Conservation (phyloP, 2,113 vertebrate species). For the Atractosteus spatula region DNA sequence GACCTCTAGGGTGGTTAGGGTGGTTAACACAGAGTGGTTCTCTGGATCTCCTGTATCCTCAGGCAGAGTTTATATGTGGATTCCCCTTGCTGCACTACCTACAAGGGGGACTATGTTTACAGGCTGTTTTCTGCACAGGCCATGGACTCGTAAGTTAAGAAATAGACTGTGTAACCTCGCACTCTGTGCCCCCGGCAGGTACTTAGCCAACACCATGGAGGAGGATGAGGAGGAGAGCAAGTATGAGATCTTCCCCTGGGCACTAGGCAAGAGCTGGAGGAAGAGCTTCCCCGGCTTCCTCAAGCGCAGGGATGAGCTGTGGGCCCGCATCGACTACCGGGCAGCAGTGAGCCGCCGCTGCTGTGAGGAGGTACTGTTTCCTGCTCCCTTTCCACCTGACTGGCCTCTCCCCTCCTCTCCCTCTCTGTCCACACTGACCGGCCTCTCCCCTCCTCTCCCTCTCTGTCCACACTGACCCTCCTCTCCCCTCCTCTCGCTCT, state of each 20-base stretch:
- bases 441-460: too few relatives aligned
- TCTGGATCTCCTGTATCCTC: too few relatives aligned
- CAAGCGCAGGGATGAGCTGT: constrained; percentile 81
- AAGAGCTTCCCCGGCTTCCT: constrained; percentile 82
- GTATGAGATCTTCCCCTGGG: constrained; percentile 97
- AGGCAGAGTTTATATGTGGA: too few relatives aligned
- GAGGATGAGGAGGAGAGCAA: constrained; percentile 91
- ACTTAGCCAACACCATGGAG: constrained; percentile 95
- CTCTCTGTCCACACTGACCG: neutral
- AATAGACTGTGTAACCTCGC: too few relatives aligned
- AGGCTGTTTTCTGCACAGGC: too few relatives aligned
- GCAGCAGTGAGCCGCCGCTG: constrained; percentile 90
- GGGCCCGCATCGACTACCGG: constrained; percentile 86
- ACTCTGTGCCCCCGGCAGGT: constrained; percentile 56
- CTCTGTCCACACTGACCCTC: too few relatives aligned
- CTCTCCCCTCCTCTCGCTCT: too few relatives aligned
- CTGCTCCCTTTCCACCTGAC: neutral
- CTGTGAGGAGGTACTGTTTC: constrained; percentile 84
- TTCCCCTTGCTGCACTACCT: too few relatives aligned
- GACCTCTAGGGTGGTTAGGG: too few relatives aligned
- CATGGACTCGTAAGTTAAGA: too few relatives aligned
- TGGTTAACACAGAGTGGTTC: too few relatives aligned
- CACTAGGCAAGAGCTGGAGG: constrained; percentile 87
- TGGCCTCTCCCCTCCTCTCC: neutral
- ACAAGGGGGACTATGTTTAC: too few relatives aligned